phyloP scores from a whole-genome alignment of 1,140 invertebrate species.

The Calycopis cecrops region DNA sequence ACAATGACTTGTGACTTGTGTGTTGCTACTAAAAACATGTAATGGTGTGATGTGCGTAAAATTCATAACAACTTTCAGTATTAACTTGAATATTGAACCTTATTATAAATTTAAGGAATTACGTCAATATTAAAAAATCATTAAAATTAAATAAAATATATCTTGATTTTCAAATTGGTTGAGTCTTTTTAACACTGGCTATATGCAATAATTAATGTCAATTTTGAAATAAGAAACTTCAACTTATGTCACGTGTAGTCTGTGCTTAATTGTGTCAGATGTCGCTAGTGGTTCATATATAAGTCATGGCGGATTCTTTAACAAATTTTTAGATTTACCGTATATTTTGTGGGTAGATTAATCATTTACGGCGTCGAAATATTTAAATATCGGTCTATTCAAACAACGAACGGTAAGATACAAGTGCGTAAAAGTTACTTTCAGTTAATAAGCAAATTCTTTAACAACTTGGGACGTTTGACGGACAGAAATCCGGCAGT shows the following conservation, averaged over 20 bases:
- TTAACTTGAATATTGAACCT: too few relatives aligned
- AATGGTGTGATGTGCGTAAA: not conserved
- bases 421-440: slow-evolving; percentile 39
- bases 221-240: slow-evolving; percentile 57
- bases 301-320: slow-evolving; percentile 71
- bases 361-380: slow-evolving; percentile 57
- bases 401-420: slow-evolving; percentile 44
- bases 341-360: slow-evolving; percentile 66
- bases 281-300: slow-evolving; percentile 51
- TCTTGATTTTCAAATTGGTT: not conserved
- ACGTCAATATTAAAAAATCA: not conserved
- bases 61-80: not conserved
- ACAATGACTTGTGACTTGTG: not conserved
- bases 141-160: not conserved
- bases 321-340: slow-evolving; percentile 55
- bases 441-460: slow-evolving; percentile 28
- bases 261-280: slow-evolving; percentile 49
- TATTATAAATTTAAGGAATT: not conserved
- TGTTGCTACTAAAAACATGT: not conserved
- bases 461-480: slow-evolving; percentile 36
- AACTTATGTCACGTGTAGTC: slow-evolving; percentile 62
- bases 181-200: slow-evolving; percentile 31
- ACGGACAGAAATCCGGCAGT: slow-evolving; percentile 57
- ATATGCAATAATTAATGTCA: slow-evolving; percentile 41
- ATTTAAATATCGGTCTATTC: slow-evolving; percentile 42